phyloP scores from a whole-genome alignment of 2,888 invertebrate genomes.

The Parascotia fuliginaria region DNA sequence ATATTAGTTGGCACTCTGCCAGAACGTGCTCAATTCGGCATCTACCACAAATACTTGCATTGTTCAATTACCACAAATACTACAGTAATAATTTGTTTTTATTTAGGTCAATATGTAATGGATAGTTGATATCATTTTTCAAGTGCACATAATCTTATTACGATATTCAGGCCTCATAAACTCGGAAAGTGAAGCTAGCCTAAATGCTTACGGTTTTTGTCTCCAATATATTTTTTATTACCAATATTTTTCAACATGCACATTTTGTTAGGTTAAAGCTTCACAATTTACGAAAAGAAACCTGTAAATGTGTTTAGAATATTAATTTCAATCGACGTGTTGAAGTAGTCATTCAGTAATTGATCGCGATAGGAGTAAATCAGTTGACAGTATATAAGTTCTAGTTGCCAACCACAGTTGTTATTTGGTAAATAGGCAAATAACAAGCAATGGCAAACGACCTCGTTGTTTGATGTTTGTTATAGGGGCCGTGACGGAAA shows the following conservation, averaged over 20 bases:
- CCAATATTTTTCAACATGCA: neutral
- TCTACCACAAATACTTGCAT: conserved; percentile 4
- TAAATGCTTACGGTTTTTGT: neutral
- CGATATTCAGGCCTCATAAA: neutral
- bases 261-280: neutral
- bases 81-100: neutral
- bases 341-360: conserved; percentile 17
- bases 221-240: neutral
- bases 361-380: conserved; percentile 2
- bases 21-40: conserved; percentile 6
- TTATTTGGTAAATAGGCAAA: conserved; percentile 43
- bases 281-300: neutral
- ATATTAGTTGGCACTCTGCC: conserved; percentile 25
- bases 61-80: conserved; percentile 1
- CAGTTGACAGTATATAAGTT: conserved; percentile 1
- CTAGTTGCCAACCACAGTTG: conserved; percentile 3
- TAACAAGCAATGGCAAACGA: conserved; percentile 40
- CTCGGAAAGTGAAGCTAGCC: neutral
- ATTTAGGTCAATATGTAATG: neutral
- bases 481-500: conserved; percentile 40
- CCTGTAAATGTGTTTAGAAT: neutral
- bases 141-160: neutral
- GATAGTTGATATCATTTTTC: neutral
- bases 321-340: neutral
- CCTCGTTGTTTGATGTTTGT: conserved; percentile 49